Percentiles rank a stretch among this genome's conserved stretches.
Conservation (phyloP, 2,113 vertebrate genomes). For the Erinaceus europaeus region DNA sequence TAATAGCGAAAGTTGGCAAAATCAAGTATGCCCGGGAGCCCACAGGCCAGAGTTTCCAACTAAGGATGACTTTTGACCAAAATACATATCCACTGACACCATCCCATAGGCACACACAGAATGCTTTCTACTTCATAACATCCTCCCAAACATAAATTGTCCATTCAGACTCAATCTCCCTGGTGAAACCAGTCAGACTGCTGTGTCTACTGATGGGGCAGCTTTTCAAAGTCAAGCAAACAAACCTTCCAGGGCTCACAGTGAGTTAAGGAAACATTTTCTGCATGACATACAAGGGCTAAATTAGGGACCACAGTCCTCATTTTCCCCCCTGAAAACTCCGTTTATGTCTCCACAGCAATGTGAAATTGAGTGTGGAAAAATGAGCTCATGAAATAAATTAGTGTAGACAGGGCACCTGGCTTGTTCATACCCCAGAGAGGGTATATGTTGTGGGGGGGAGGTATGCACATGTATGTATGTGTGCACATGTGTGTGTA, state of each 20-base stretch:
- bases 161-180: conserved; percentile 2
- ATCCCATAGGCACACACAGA: no score
- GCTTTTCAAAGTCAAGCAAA: conserved; percentile 56
- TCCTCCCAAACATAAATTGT: conserved; percentile 34
- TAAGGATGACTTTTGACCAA: conserved; percentile 26
- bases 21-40: not conserved
- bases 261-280: conserved; percentile 72
- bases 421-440: conserved; percentile 46
- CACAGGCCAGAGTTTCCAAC: conserved; percentile 11
- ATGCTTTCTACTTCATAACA: not conserved
- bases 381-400: conserved; percentile 77
- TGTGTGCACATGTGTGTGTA: no score
- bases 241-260: conserved; percentile 54
- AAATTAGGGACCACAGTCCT: conserved; percentile 71
- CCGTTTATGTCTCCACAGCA: conserved; percentile 71
- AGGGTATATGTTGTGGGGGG: not conserved
- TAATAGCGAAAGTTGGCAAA: conserved; percentile 9
- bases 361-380: conserved; percentile 73
- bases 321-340: conserved; percentile 64
- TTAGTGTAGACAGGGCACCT: conserved; percentile 72
- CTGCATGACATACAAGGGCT: conserved; percentile 66
- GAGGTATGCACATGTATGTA: not conserved
- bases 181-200: conserved; percentile 34
- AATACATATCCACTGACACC: not conserved
- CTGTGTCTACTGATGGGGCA: conserved; percentile 48